Base-by-base conservation (phyloP, 1,140 invertebrate species). In the Steinernema feltiae region DNA sequence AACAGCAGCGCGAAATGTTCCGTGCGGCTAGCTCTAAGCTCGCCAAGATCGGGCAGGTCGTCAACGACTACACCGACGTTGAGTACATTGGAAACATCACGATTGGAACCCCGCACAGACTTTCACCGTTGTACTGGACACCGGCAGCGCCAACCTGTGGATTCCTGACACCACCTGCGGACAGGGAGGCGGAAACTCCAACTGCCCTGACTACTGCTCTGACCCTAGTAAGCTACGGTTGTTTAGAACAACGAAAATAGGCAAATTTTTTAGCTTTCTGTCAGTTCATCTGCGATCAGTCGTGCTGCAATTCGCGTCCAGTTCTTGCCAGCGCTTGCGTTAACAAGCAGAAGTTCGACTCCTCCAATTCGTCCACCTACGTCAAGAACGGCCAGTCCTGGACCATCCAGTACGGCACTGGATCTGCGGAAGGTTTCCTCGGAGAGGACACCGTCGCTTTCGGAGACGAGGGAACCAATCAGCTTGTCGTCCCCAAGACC, bases 21-120 rank as follows among this genome's bases (percentile, higher is more conserved):
- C n/a, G n/a, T n/a, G n/a, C n/a, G n/a, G n/a, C n/a, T n/a, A 63
- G 35, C 46, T 32, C 71, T 46, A 32, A 72, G 30, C 71, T 71
- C 29, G 53, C 41, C 18, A 72, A 48, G 12, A 31, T 32, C 2
- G 41, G 32, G 41, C 70, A 76, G 41, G 71, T 32, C 15, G 75
- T 76, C 30, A 76, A 70, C 21, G 74, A 81, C 73, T 81, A 78
- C 74, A 79, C 70, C 48, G 80, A 82, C 30, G 69, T 75, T n/a
- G 80, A 82, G 46, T 82, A 82, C 63, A 69, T 82, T 30, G 80
- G 80, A 53, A 82, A 82, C 48, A 81, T 82, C 69, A 82, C 80
- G 46, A 77, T 82, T 69, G 80, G 80, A 72, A 82, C 80, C 1
- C 80, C 80, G 32, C 48, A 7, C 80, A 82, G 48, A 35, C 71